Base-by-base conservation (phyloP, 2,888 invertebrate genomes). In the Hirtodrosophila trivittata region DNA sequence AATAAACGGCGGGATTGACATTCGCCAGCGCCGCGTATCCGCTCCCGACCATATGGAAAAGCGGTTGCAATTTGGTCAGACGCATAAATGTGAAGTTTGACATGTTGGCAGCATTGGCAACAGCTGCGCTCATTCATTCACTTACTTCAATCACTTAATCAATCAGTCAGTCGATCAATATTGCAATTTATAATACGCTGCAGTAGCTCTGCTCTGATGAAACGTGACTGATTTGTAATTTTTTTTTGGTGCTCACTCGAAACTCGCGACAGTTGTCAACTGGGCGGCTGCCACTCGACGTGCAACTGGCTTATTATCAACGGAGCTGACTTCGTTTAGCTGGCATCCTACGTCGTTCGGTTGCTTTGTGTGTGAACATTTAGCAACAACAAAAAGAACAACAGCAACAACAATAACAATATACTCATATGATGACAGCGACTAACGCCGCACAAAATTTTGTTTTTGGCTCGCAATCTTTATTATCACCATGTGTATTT, bases 401-500 rank as follows among this genome's bases (percentile, higher is more conserved):
- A 46, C 14, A 46, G 13, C 45, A 63, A 21, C 14, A 46, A 25
- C 18, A 47, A 9, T 38, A 56, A 25, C 25, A 25, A 6, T 26
- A 21, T 0, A 39, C 8, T 18, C 8, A 33, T 49, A 33, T 43
- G 32, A 38, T 51, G 69, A 56, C 56, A 51, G 32, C 57, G 65
- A 57, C 57, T 55, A 51, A 33, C 35, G 54, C 54, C 54, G 54
- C 52, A 73, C 52, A 75, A n/a, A n/a, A n/a, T n/a, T n/a, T n/a
- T n/a, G n/a, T n/a, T n/a, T n/a, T n/a, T n/a, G n/a, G n/a, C n/a
- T n/a, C n/a, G n/a, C n/a, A n/a, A 77, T 77, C 78, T 78, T 66
- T 72, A 76, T 82, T 82, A 77, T 77, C 73, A 72, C 55, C 54
- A 46, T 81, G 77, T 78, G 66, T 81, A 49, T 59, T 77, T 84